These are phyloP conservation scores for Cepaea hortensis DNA, from an alignment of 2,888 invertebrate genomes.

Conservation along the genomic window DNA sequence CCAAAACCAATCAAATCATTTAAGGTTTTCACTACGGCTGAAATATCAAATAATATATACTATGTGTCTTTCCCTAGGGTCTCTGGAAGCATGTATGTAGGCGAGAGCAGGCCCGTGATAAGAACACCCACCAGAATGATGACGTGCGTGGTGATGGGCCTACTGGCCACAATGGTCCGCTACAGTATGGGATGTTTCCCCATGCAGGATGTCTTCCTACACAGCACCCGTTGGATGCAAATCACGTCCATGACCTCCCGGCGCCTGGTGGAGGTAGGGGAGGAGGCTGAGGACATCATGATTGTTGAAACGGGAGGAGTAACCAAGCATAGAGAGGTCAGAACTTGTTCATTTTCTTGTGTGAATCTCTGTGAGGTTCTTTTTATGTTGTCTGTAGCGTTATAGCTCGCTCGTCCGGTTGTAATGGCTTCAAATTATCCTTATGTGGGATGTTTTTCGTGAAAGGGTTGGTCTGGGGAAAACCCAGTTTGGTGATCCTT, in stretches of 20 bases:
- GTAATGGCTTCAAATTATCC: no score
- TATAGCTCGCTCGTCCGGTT: no score
- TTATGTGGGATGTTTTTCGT: no score
- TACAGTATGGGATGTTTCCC: conserved; percentile 27
- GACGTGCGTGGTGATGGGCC: not conserved
- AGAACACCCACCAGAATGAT: not conserved
- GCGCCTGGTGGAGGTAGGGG: not conserved
- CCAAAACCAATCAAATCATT: no score
- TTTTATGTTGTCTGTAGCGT: no score
- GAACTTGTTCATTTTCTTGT: not conserved
- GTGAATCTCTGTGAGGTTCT: no score
- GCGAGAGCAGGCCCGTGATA: not conserved
- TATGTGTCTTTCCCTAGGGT: not conserved
- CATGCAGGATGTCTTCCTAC: not conserved
- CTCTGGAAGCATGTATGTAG: not conserved
- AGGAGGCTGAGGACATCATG: not conserved
- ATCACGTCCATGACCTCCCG: not conserved
- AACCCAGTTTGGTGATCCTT: no score
- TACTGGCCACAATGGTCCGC: not conserved
- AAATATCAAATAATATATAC: no score
- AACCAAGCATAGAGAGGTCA: not conserved
- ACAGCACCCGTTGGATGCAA: conserved; percentile 11
- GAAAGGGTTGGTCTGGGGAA: no score
- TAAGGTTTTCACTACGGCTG: no score
- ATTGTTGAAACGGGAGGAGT: not conserved